Conservation (phyloP, 2,888 invertebrate genomes). For the Piscicola geometra region DNA sequence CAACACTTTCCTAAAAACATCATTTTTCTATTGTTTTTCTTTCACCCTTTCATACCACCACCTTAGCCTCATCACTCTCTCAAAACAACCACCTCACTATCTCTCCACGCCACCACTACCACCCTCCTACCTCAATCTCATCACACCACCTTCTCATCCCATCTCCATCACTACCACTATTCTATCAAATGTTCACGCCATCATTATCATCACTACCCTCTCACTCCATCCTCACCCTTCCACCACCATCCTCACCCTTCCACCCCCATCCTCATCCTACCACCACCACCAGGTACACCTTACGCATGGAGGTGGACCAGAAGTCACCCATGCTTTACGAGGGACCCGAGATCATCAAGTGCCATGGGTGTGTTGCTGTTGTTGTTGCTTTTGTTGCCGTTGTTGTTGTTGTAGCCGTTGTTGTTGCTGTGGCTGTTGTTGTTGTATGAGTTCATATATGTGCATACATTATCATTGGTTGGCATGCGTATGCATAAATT, state of each 20-base stretch:
- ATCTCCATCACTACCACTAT: too few species aligned
- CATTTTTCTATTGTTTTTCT: not conserved
- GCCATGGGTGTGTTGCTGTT: conserved; percentile 65
- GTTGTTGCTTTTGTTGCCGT: not conserved
- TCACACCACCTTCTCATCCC: too few species aligned
- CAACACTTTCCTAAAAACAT: not conserved
- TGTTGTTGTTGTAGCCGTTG: too few species aligned
- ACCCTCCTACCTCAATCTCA: not conserved
- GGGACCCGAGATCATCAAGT: conserved; percentile 87
- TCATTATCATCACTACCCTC: not conserved
- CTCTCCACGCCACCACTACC: not conserved
- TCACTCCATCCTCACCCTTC: not conserved
- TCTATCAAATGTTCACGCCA: too few species aligned
- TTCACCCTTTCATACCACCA: not conserved
- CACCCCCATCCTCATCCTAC: not conserved
- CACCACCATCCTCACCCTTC: not conserved
- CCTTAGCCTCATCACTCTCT: too few species aligned
- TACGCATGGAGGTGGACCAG: not conserved
- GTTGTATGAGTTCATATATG: not conserved
- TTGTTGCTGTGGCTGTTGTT: too few species aligned
- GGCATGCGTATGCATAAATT: too few species aligned
- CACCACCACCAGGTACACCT: conserved; percentile 13
- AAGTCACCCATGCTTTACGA: conserved; percentile 77
- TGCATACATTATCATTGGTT: too few species aligned
- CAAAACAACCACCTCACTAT: too few species aligned